Evolutionary conservation across 2,797 vertebrate species (phyloP).

Genomic region (Coccyzus lansbergi): DNA sequence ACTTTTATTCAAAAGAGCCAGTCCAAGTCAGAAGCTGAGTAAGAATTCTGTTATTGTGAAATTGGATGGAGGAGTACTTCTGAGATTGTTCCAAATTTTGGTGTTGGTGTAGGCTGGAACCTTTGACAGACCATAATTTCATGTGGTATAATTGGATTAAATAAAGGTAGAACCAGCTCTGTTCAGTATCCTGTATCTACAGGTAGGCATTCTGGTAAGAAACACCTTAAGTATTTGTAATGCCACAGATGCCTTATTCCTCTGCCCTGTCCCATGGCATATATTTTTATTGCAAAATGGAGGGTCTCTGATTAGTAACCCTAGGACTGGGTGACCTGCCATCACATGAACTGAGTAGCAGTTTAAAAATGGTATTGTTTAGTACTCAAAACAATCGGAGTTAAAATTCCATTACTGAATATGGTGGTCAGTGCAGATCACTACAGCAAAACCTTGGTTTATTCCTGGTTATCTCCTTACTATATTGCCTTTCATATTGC

Average conservation of each 20-base stretch:
- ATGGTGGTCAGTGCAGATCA: neutral
- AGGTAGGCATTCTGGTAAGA: neutral
- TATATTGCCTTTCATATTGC: neutral
- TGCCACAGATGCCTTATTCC: neutral
- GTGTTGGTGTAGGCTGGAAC: neutral
- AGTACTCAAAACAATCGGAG: neutral
- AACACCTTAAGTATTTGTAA: neutral
- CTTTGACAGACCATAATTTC: neutral
- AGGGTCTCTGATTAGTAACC: neutral
- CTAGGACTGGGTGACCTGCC: neutral
- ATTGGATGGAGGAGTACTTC: neutral
- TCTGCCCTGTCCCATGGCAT: neutral
- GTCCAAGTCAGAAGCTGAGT: neutral
- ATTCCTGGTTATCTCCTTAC: neutral
- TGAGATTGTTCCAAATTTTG: neutral
- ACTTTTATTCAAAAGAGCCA: neutral
- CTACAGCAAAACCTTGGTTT: neutral
- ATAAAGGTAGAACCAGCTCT: neutral
- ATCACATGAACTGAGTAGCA: neutral
- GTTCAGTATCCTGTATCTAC: neutral
- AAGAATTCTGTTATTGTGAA: neutral
- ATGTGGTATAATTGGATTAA: neutral
- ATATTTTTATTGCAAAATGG: neutral
- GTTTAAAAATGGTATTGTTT: neutral
- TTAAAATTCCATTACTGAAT: neutral